phyloP scores from a whole-genome alignment of 2,797 vertebrate species.

The Scyliorhinus canicula region DNA sequence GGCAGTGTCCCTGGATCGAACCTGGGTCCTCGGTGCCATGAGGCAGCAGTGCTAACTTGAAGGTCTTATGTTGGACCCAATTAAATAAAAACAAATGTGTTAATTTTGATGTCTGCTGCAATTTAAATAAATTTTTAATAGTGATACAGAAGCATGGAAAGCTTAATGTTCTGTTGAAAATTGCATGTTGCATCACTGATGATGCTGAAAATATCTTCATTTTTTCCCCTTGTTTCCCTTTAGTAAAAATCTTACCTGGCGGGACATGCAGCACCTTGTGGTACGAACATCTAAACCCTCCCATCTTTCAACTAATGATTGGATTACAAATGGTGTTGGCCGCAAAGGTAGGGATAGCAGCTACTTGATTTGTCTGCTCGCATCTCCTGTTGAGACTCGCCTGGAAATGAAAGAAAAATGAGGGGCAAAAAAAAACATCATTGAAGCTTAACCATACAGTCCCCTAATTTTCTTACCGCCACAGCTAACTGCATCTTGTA shows the following conservation, averaged over 20 bases:
- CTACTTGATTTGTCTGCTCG: not conserved
- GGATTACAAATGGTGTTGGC: conserved; percentile 85
- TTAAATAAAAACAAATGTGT: not conserved
- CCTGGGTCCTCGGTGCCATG: no score
- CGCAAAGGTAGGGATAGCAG: conserved; percentile 69
- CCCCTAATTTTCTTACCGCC: not conserved
- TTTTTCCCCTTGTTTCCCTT: not conserved
- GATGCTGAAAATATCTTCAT: not conserved
- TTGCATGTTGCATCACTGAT: not conserved
- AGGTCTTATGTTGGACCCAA: not conserved
- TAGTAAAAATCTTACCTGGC: conserved; percentile 94
- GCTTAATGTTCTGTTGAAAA: not conserved
- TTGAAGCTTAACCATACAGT: not conserved
- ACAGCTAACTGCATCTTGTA: not conserved
- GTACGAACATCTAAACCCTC: conserved; percentile 80
- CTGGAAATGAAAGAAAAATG: not conserved
- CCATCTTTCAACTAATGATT: conserved; percentile 82
- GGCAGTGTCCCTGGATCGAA: no score
- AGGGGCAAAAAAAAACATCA: not conserved
- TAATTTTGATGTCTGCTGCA: not conserved
- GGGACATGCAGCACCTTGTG: conserved; percentile 96
- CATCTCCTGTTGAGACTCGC: not conserved
- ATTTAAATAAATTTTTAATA: not conserved
- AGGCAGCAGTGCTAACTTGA: no score
- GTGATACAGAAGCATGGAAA: no score